Evolutionary conservation across 2,113 vertebrate species (phyloP).

Genomic region (Desmodus rotundus): DNA sequence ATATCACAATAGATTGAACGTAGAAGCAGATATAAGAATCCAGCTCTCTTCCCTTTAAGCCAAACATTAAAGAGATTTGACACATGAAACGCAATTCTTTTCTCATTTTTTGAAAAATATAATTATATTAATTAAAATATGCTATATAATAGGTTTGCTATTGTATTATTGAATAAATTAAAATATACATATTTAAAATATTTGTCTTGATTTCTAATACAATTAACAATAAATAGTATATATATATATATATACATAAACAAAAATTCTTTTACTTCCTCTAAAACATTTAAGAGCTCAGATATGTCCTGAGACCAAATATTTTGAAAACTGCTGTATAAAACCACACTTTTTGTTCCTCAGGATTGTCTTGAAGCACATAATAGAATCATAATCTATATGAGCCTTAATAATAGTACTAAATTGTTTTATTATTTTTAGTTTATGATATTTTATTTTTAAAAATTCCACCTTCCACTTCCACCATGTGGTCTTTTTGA

Average conservation of each 20-base stretch:
- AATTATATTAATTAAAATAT: not conserved
- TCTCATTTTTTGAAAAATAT: not conserved
- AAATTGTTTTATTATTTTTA: not conserved
- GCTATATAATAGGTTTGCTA: not conserved
- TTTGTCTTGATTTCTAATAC: not conserved
- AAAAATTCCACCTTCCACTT: not conserved
- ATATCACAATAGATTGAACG: not conserved
- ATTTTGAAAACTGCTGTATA: not conserved
- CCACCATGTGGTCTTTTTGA: not conserved
- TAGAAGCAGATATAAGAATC: not conserved
- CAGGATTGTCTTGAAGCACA: not conserved
- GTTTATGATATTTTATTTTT: not conserved
- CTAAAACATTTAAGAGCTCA: not conserved
- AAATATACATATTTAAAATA: not conserved
- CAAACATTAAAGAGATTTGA: not conserved
- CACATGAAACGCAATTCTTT: not conserved
- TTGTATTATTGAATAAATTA: not conserved
- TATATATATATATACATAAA: not conserved
- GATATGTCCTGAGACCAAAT: not conserved
- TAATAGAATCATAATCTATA: not conserved
- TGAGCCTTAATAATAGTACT: not conserved
- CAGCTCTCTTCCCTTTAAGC: not conserved
- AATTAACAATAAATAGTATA: not conserved
- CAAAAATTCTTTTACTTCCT: not conserved
- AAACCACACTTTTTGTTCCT: not conserved